Evolutionary conservation across 2,888 invertebrate species (phyloP).

Genomic region (Minunthozetes semirufus): DNA sequence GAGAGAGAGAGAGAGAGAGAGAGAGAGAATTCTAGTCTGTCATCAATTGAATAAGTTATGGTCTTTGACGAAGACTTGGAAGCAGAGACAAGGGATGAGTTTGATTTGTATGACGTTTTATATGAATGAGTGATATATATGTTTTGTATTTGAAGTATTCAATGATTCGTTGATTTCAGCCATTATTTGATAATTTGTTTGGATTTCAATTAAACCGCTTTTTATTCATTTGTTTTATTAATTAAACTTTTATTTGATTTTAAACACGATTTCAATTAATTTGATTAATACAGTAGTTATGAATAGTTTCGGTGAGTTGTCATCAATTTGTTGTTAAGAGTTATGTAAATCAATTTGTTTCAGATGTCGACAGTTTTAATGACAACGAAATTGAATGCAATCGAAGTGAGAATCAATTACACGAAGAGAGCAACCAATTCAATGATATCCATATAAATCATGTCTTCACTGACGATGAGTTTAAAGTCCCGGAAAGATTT

Average conservation of each 20-base stretch:
- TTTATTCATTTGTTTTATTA: background rate
- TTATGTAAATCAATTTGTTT: background rate
- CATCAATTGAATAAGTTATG: too few species aligned
- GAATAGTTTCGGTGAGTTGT: constrained; percentile 24
- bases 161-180: constrained; percentile 24
- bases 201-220: background rate
- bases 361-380: background rate
- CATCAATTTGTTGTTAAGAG: background rate
- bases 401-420: background rate
- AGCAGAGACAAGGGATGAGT: too few species aligned
- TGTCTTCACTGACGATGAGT: constrained; percentile 19
- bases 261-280: background rate
- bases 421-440: background rate
- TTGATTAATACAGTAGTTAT: background rate
- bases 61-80: too few species aligned
- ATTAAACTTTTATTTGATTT: background rate
- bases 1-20: too few species aligned
- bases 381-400: background rate
- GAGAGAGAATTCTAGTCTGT: too few species aligned
- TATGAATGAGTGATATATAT: background rate
- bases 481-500: constrained; percentile 29
- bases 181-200: constrained; percentile 13
- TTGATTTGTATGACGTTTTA: background rate
- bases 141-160: background rate
- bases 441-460: background rate